A percentile compares a stretch with the other conserved stretches of the same genome.
These are phyloP conservation scores for Caerostris darwini DNA, from an alignment of 1,140 invertebrate species.

Conservation along the genomic window DNA sequence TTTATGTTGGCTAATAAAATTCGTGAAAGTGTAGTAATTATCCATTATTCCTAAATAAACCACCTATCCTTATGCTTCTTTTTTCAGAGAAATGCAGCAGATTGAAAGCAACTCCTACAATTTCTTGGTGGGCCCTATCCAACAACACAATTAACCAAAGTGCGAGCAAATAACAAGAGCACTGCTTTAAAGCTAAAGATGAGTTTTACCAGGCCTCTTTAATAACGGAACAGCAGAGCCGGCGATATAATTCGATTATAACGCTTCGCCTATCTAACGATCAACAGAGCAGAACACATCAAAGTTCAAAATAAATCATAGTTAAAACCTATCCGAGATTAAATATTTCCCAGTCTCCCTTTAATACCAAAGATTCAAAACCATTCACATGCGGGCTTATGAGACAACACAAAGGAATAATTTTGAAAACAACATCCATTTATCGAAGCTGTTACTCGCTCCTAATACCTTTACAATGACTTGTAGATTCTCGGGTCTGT, in stretches of 20 bases:
- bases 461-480: conserved; percentile 67
- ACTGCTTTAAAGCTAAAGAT: conserved; percentile 12
- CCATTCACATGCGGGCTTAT: background rate
- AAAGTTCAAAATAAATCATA: conserved; percentile 70
- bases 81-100: background rate
- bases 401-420: conserved; percentile 14
- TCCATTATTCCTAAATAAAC: background rate
- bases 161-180: conserved; percentile 50
- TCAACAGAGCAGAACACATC: conserved; percentile 66
- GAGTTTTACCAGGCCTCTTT: conserved; percentile 61
- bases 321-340: conserved; percentile 70
- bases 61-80: background rate
- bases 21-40: background rate
- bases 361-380: conserved; percentile 44
- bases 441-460: conserved; percentile 62
- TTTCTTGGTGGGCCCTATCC: background rate
- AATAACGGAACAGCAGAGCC: conserved; percentile 36
- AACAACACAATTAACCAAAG: conserved; percentile 67
- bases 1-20: background rate
- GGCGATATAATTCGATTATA: conserved; percentile 67
- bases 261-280: conserved; percentile 67
- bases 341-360: conserved; percentile 53
- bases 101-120: background rate
- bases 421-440: conserved; percentile 67
- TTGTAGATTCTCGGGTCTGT: conserved; percentile 20